These are phyloP conservation scores for Harlomillsia oculata DNA, from an alignment of 1,140 invertebrate species.

Conservation along the genomic window DNA sequence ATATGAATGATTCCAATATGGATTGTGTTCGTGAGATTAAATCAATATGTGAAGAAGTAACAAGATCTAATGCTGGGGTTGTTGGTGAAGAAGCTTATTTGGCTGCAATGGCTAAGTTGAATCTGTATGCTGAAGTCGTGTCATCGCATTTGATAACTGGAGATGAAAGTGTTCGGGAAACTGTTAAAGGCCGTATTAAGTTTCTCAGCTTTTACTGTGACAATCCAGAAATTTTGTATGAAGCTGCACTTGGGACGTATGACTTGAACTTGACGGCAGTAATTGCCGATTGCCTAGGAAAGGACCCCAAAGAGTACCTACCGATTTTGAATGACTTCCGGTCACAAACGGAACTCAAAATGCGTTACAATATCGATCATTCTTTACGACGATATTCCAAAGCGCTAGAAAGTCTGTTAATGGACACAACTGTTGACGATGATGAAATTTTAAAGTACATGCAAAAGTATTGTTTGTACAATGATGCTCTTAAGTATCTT, in stretches of 20 bases:
- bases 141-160: constrained; percentile 18
- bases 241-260: constrained; percentile 33
- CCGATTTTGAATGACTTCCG: constrained; percentile 31
- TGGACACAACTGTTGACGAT: constrained; percentile 1
- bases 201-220: constrained; percentile 36
- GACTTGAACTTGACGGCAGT: constrained; percentile 26
- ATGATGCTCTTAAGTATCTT: constrained; percentile 9
- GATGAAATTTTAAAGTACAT: constrained; percentile 29
- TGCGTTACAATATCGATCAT: constrained; percentile 29
- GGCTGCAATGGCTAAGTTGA: constrained; percentile 31
- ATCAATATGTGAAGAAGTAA: constrained; percentile 14
- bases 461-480: constrained; percentile 22
- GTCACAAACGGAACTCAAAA: constrained; percentile 2
- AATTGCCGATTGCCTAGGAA: constrained; percentile 33
- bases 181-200: constrained; percentile 24
- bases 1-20: constrained; percentile 21
- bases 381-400: constrained; percentile 23
- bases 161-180: constrained; percentile 15
- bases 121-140: constrained; percentile 26
- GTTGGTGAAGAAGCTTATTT: constrained; percentile 21
- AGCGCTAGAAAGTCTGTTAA: constrained; percentile 22
- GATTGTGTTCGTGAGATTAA: constrained; percentile 25
- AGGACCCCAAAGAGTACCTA: constrained; percentile 34
- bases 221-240: constrained; percentile 32
- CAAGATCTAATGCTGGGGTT: constrained; percentile 1